Conservation (phyloP, 2,113 vertebrate species). For the Illadopsis cleaveri region DNA sequence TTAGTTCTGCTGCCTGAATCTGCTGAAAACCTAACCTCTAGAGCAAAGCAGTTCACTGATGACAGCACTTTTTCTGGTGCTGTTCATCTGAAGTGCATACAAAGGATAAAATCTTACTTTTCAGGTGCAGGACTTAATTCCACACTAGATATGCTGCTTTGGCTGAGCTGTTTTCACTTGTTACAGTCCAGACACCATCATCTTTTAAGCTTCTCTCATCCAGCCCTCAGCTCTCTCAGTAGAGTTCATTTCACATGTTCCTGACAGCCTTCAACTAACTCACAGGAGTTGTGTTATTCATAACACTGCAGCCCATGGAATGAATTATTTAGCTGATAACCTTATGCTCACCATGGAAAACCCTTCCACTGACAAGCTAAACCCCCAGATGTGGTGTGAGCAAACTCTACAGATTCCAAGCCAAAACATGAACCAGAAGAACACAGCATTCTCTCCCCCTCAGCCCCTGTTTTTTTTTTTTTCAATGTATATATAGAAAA, state of each 20-base stretch:
- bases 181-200: background rate
- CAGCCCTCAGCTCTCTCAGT: background rate
- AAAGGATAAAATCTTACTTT: conserved; percentile 13
- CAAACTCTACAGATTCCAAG: background rate
- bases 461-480: too few relatives aligned
- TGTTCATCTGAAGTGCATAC: background rate
- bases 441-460: background rate
- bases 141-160: background rate
- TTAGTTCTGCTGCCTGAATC: conserved; percentile 51
- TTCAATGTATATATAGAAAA: background rate
- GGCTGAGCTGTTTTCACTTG: background rate
- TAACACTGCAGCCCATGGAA: background rate
- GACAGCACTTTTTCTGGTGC: conserved; percentile 32
- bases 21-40: conserved; percentile 35
- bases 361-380: background rate
- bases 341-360: background rate
- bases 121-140: conserved; percentile 15
- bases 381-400: background rate
- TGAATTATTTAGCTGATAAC: conserved; percentile 27
- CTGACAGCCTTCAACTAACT: background rate
- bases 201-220: background rate
- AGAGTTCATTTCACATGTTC: background rate
- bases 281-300: background rate
- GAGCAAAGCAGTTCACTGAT: conserved; percentile 31
- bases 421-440: background rate